These are phyloP conservation scores for Trachelus troglodyta DNA, from an alignment of 2,888 invertebrate species.

Conservation along the genomic window DNA sequence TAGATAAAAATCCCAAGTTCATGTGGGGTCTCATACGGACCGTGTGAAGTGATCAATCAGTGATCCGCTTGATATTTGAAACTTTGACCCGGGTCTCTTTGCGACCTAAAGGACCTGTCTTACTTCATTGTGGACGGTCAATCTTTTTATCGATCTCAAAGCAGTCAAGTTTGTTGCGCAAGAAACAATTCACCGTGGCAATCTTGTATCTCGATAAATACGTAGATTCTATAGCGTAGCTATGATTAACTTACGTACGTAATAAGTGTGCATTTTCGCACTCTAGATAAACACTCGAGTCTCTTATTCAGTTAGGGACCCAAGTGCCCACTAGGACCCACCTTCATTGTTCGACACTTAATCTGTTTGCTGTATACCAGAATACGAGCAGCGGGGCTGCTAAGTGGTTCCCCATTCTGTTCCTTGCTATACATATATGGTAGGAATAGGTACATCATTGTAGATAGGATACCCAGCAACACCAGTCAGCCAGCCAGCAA, in stretches of 20 bases:
- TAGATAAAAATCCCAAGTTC: too few species aligned
- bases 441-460: slow-evolving; percentile 16
- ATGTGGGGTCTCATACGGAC: too few species aligned
- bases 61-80: too few species aligned
- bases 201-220: too few species aligned
- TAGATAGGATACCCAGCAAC: slow-evolving; percentile 10
- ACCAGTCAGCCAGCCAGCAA: slow-evolving; percentile 32
- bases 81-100: too few species aligned
- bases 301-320: background rate
- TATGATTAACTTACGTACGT: background rate
- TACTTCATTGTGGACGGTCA: slow-evolving; percentile 52
- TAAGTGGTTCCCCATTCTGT: slow-evolving; percentile 63
- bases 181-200: too few species aligned
- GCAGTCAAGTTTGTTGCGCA: too few species aligned
- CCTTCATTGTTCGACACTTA: slow-evolving; percentile 57
- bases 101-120: slow-evolving; percentile 19
- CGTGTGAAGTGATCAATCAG: too few species aligned
- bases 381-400: slow-evolving; percentile 51
- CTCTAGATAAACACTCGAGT: background rate
- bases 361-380: slow-evolving; percentile 62
- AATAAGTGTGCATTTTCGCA: background rate
- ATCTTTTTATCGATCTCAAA: slow-evolving; percentile 53
- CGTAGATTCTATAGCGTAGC: background rate
- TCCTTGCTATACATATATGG: slow-evolving; percentile 37
- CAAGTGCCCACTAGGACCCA: slow-evolving; percentile 25